phyloP scores from a whole-genome alignment of 2,113 vertebrate genomes.

The Malurus alboscapulatus region DNA sequence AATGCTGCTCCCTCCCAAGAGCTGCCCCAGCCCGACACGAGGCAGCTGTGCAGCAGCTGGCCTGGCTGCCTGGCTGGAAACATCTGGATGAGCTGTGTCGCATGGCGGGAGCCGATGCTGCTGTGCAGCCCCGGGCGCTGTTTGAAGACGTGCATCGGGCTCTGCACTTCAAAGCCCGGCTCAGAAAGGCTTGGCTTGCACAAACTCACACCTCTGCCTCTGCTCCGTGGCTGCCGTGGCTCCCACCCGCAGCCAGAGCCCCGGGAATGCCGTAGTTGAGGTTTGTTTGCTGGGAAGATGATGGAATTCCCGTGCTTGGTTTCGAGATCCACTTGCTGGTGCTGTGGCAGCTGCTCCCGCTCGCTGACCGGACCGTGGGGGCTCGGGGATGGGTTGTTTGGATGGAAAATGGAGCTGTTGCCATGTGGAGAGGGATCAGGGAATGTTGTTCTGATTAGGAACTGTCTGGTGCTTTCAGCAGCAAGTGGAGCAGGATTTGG shows the following conservation, averaged over 20 bases:
- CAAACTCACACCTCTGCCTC: not conserved
- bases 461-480: not conserved
- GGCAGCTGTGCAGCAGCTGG: conserved; percentile 72
- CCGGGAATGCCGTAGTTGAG: rapidly evolving
- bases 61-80: conserved; percentile 50
- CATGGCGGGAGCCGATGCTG: conserved; percentile 18
- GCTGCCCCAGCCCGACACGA: conserved; percentile 11
- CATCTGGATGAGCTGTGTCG: conserved; percentile 60
- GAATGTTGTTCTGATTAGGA: not conserved
- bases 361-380: not conserved
- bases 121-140: conserved; percentile 35
- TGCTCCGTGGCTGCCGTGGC: not conserved
- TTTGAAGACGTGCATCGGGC: not conserved
- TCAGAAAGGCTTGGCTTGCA: conserved; percentile 35
- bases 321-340: rapidly evolving
- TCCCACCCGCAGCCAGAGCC: not conserved
- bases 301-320: rapidly evolving
- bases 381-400: not conserved
- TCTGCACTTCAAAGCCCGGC: conserved; percentile 24
- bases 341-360: not conserved
- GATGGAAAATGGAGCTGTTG: not conserved
- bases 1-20: not conserved
- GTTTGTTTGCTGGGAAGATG: not conserved
- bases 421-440: not conserved
- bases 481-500: not conserved